These are phyloP conservation scores for Pseudorhiza aurosa DNA, from an alignment of 30 jellyfish, hydroid and myxozoan genomes.

Conservation along the genomic window DNA sequence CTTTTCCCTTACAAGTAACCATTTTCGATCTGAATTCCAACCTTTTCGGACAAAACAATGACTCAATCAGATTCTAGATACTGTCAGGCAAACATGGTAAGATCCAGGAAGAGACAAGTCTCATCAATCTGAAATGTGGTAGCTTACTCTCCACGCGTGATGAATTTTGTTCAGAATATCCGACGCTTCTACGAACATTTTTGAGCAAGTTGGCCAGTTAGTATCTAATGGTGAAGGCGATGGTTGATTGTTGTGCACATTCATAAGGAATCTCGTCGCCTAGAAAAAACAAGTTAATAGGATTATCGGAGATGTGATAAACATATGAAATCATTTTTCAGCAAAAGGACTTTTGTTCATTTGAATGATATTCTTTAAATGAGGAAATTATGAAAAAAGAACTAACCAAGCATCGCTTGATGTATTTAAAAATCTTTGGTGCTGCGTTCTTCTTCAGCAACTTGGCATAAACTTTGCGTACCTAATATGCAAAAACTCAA, in stretches of 20 bases:
- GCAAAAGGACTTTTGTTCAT: too few relatives aligned
- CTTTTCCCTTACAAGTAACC: too few relatives aligned
- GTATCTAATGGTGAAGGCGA: slow-evolving; percentile 86
- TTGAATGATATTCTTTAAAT: too few relatives aligned
- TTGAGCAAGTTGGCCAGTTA: slow-evolving; percentile 79
- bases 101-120: too few relatives aligned
- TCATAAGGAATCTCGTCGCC: slow-evolving; percentile 91
- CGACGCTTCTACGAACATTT: slow-evolving; percentile 77
- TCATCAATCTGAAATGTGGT: too few relatives aligned
- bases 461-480: slow-evolving; percentile 77
- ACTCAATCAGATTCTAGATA: too few relatives aligned
- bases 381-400: too few relatives aligned
- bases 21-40: too few relatives aligned
- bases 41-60: too few relatives aligned
- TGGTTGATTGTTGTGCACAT: slow-evolving; percentile 77
- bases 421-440: slow-evolving; percentile 80
- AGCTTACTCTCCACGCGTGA: slow-evolving; percentile 96
- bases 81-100: too few relatives aligned
- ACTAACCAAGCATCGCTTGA: slow-evolving; percentile 83
- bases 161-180: slow-evolving; percentile 60
- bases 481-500: slow-evolving; percentile 38
- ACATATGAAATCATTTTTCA: too few relatives aligned
- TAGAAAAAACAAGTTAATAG: background rate
- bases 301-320: background rate
- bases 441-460: slow-evolving; percentile 90